phyloP scores from a whole-genome alignment of 1,140 invertebrate species.

The Apolygus lucorum region DNA sequence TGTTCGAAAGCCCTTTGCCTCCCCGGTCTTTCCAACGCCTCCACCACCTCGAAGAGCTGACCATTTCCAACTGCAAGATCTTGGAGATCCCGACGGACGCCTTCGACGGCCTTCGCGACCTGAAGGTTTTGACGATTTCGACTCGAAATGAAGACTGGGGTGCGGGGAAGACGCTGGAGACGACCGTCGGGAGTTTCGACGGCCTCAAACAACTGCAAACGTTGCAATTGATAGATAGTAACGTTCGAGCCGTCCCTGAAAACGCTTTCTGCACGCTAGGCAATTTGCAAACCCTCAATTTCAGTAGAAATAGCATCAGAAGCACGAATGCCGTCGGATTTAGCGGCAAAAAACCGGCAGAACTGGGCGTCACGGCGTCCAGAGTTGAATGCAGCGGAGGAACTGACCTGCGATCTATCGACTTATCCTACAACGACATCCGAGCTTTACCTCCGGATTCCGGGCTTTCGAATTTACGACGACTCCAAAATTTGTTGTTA shows the following conservation, averaged over 20 bases:
- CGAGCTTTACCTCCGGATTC: constrained; percentile 58
- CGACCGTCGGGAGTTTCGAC: constrained; percentile 55
- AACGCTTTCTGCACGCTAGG: constrained; percentile 65
- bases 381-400: constrained; percentile 41
- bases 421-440: constrained; percentile 70
- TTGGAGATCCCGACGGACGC: constrained; percentile 62
- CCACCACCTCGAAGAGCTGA: constrained; percentile 59
- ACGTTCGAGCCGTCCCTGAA: constrained; percentile 63
- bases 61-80: constrained; percentile 69
- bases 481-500: constrained; percentile 65
- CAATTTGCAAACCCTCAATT: constrained; percentile 70
- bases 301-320: constrained; percentile 68
- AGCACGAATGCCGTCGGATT: constrained; percentile 65
- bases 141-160: constrained; percentile 71
- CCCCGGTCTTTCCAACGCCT: constrained; percentile 62
- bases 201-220: constrained; percentile 66
- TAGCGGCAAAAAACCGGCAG: constrained; percentile 40
- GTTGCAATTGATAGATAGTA: constrained; percentile 72
- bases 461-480: constrained; percentile 57
- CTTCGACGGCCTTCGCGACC: constrained; percentile 63
- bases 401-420: constrained; percentile 57
- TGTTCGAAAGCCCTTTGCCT: constrained; percentile 67
- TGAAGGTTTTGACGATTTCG: constrained; percentile 63
- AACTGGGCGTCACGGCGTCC: constrained; percentile 37
- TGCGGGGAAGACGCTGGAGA: constrained; percentile 56